phyloP scores from a whole-genome alignment of 2,888 invertebrate genomes.

The Tenthredo amoena region DNA sequence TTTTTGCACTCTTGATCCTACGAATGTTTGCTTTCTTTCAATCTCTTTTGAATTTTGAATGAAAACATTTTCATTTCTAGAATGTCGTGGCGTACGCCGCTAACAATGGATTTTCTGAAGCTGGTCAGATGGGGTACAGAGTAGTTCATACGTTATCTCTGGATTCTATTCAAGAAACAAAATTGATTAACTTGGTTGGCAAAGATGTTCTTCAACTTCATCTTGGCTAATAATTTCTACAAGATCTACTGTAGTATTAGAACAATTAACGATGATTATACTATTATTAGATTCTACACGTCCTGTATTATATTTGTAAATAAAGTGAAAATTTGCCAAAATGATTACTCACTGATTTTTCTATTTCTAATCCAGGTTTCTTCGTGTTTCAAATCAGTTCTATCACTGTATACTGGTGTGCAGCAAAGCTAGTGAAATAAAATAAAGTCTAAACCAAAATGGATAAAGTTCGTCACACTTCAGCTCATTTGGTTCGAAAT shows the following conservation, averaged over 20 bases:
- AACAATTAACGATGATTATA: conserved; percentile 10
- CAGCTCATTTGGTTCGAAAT: neutral
- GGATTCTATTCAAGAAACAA: conserved; percentile 78
- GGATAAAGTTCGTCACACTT: neutral
- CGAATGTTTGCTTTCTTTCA: conserved; percentile 57
- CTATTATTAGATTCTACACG: conserved; percentile 27
- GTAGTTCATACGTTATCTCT: conserved; percentile 77
- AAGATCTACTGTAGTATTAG: conserved; percentile 23
- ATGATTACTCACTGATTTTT: conserved; percentile 71
- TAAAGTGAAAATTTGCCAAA: conserved; percentile 67
- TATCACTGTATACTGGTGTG: neutral
- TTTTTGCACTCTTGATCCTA: neutral
- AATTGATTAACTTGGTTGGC: conserved; percentile 80
- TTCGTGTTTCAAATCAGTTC: neutral
- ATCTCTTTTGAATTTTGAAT: conserved; percentile 36
- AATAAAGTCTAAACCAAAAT: neutral
- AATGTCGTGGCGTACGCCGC: conserved; percentile 81
- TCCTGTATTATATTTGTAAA: conserved; percentile 51
- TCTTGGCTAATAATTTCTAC: conserved; percentile 20
- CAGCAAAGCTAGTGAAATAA: neutral
- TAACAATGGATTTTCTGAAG: conserved; percentile 80
- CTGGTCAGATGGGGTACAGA: conserved; percentile 75
- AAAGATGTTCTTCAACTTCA: conserved; percentile 64
- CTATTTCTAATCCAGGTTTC: neutral
- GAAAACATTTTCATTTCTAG: conserved; percentile 73